Evolutionary conservation across 2,797 vertebrate genomes (phyloP).

Genomic region (Rhodeus uyekii): DNA sequence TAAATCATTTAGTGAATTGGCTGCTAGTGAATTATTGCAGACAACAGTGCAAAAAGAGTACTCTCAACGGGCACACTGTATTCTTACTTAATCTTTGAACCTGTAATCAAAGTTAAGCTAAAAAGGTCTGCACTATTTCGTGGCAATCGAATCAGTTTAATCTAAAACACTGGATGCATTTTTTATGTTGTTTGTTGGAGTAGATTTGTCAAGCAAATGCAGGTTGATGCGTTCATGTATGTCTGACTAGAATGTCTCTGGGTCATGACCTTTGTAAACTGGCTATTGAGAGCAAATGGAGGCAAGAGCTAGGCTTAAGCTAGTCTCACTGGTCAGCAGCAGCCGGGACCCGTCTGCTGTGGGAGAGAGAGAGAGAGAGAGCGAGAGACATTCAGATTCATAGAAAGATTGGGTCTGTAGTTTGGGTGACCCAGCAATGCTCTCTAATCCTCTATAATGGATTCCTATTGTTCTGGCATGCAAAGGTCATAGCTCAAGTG

Average conservation of each 20-base stretch:
- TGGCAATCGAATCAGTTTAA: neutral
- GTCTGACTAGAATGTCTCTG: neutral
- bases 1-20: conserved; percentile 1
- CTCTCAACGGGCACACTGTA: neutral
- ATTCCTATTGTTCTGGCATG: conserved; percentile 37
- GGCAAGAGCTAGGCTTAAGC: conserved; percentile 30
- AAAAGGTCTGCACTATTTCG: neutral
- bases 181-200: neutral
- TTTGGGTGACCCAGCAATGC: conserved; percentile 36
- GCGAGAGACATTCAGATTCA: conserved; percentile 1
- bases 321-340: neutral
- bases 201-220: neutral
- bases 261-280: conserved; percentile 28
- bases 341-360: neutral
- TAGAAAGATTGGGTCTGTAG: conserved; percentile 13
- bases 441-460: conserved; percentile 54
- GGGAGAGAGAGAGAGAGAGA: neutral
- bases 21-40: neutral
- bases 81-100: neutral
- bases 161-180: neutral
- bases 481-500: conserved; percentile 46
- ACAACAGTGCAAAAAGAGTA: neutral
- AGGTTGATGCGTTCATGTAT: conserved; percentile 9
- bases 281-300: conserved; percentile 5
- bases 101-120: neutral